Conservation (phyloP, 2,797 vertebrate species). For the Tokudaia tokunoshimensis region DNA sequence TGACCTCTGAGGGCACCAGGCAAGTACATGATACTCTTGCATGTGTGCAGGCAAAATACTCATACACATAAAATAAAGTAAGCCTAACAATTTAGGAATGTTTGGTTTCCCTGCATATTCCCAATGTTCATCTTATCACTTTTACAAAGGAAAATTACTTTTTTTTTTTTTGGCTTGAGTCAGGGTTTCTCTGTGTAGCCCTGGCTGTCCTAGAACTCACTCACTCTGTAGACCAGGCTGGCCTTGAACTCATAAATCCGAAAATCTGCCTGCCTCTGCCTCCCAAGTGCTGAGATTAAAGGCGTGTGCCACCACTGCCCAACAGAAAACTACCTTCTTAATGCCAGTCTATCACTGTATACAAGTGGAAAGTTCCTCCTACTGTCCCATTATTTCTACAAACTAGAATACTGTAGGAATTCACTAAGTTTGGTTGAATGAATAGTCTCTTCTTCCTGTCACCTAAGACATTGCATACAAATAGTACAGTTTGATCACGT, state of each 20-base stretch:
- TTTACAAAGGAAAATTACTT: conserved; percentile 1
- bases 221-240: too few species aligned
- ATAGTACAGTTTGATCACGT: background rate
- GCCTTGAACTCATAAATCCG: too few species aligned
- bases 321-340: background rate
- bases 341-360: background rate
- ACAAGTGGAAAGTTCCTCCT: background rate
- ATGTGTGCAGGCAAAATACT: background rate
- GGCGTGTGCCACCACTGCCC: too few species aligned
- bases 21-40: background rate
- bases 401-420: background rate
- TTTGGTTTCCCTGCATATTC: background rate
- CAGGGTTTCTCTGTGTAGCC: too few species aligned
- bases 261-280: too few species aligned
- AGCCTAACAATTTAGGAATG: background rate
- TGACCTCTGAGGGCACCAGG: background rate
- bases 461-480: background rate
- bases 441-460: background rate
- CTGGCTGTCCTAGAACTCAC: too few species aligned
- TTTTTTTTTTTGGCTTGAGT: too few species aligned
- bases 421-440: background rate
- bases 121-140: background rate
- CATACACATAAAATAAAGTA: background rate
- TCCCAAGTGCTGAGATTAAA: too few species aligned
- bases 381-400: background rate